Conservation (phyloP, 2,888 invertebrate species). For the Steromphala cineraria region DNA sequence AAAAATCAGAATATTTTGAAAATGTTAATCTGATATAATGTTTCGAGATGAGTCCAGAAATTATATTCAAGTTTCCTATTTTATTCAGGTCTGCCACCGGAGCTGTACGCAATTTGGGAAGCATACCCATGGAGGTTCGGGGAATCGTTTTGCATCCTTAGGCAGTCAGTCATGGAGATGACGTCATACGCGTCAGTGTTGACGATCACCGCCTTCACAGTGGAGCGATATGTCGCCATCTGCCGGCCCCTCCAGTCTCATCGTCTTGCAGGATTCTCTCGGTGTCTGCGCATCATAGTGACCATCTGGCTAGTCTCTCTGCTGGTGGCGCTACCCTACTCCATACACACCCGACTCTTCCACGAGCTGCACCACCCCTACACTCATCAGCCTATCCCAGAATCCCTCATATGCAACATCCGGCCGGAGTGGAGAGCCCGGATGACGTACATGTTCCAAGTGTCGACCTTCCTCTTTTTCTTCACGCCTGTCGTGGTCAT, state of each 20-base stretch:
- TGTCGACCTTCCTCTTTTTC: slow-evolving; percentile 89
- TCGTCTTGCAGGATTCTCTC: slow-evolving; percentile 87
- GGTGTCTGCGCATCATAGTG: slow-evolving; percentile 86
- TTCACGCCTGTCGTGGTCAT: slow-evolving; percentile 84
- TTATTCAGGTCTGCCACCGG: slow-evolving; percentile 74
- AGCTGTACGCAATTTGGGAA: slow-evolving; percentile 75
- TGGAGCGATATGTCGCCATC: slow-evolving; percentile 91
- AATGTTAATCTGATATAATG: too few species aligned
- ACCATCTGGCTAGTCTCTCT: slow-evolving; percentile 86
- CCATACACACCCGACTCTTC: slow-evolving; percentile 59
- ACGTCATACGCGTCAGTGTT: slow-evolving; percentile 92
- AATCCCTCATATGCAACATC: slow-evolving; percentile 64
- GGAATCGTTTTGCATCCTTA: slow-evolving; percentile 74
- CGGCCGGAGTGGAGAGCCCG: slow-evolving; percentile 39
- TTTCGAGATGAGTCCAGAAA: neutral
- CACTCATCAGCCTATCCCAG: slow-evolving; percentile 43
- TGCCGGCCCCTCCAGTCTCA: slow-evolving; percentile 87
- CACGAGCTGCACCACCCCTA: slow-evolving; percentile 41
- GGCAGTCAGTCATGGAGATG: slow-evolving; percentile 76
- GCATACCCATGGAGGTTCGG: slow-evolving; percentile 75
- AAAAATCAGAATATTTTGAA: too few species aligned
- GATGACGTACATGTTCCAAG: slow-evolving; percentile 48
- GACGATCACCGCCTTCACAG: slow-evolving; percentile 93
- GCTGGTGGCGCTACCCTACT: slow-evolving; percentile 79
- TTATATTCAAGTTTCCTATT: neutral